Evolutionary conservation across 2,888 invertebrate genomes (phyloP).

Genomic region (Hemithea aestivaria): DNA sequence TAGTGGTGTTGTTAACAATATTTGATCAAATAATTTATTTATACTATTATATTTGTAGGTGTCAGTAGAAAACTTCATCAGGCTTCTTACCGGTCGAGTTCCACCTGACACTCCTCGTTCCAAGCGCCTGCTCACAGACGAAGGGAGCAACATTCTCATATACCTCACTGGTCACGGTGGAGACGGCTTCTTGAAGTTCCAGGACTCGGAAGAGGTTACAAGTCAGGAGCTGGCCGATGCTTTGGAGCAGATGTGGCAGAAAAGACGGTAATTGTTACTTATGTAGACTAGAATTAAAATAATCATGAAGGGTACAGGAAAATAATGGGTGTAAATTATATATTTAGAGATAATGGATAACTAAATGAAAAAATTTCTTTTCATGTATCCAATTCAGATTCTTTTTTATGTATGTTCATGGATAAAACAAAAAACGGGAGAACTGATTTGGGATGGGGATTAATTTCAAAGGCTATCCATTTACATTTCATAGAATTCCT

Average conservation of each 20-base stretch:
- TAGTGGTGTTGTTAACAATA: too few species aligned
- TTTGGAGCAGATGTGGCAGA: slow-evolving; percentile 99
- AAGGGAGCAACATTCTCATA: slow-evolving; percentile 97
- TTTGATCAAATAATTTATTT: too few species aligned
- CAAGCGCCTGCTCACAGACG: slow-evolving; percentile 96
- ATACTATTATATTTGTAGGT: slow-evolving; percentile 84
- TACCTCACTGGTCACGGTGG: slow-evolving; percentile 98
- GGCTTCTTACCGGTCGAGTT: slow-evolving; percentile 95
- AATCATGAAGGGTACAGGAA: not conserved
- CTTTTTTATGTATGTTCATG: too few species aligned
- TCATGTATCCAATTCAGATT: too few species aligned
- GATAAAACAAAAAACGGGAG: too few species aligned
- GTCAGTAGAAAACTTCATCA: slow-evolving; percentile 98
- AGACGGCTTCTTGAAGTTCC: slow-evolving; percentile 99
- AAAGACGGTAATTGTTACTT: slow-evolving; percentile 83
- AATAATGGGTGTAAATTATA: too few species aligned
- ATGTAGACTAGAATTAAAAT: not conserved
- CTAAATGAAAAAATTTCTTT: too few species aligned
- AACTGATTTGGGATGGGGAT: too few species aligned
- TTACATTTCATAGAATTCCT: too few species aligned
- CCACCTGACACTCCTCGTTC: slow-evolving; percentile 96
- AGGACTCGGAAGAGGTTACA: slow-evolving; percentile 99
- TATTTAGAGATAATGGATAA: too few species aligned
- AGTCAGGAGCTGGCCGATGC: slow-evolving; percentile 99
- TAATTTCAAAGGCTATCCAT: too few species aligned